Base-by-base conservation (phyloP, 2,888 invertebrate genomes). In the Ochropacha duplaris region DNA sequence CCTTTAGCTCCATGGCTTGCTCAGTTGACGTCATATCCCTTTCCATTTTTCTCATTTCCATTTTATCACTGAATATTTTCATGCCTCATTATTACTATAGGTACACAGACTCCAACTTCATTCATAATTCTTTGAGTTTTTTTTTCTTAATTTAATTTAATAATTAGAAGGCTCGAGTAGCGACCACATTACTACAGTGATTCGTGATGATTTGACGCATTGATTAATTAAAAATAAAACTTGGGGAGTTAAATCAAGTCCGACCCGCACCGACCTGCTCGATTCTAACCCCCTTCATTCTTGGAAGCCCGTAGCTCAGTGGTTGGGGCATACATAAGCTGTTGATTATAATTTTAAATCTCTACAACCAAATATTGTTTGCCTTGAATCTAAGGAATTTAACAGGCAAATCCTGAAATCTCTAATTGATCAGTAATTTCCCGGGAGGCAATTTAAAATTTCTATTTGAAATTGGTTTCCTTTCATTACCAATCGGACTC, bases 21-120 rank as follows among this genome's bases (percentile, higher is more conserved):
- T 36, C 44, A 16, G 19, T 19, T 44, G 44, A 44, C 44, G 44
- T 44, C 44, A 44, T 44, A 19, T 44, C 9, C 9, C 39, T 8
- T 39, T 16, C 16, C 39, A 16, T 39, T 39, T n/a, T 11, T 11
- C 39, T 39, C 44, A 44, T 44, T 44, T 44, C 19, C 44, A 44
- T 44, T 44, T 44, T n/a, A 44, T 44, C 44, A 44, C 44, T 44
- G 44, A 44, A 44, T 44, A 44, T 44, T 44, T 44, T 44, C 44
- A 44, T n/a, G 44, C 44, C 44, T 19, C 44, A 19, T 44, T 19
- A 44, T 9, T 44, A 19, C 14, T 19, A 19, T 44, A 44, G 44
- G 44, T 44, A 39, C 34, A 36, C 36, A 36, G 4, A n/a, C 11
- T 5, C n/a, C 36, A 5, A 36, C n/a, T n/a, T n/a, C n/a, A 36